Evolutionary conservation across 2,888 invertebrate genomes (phyloP), one percentile per base, ranked within the genome.

Genomic region (Parascotia fuliginaria): DNA sequence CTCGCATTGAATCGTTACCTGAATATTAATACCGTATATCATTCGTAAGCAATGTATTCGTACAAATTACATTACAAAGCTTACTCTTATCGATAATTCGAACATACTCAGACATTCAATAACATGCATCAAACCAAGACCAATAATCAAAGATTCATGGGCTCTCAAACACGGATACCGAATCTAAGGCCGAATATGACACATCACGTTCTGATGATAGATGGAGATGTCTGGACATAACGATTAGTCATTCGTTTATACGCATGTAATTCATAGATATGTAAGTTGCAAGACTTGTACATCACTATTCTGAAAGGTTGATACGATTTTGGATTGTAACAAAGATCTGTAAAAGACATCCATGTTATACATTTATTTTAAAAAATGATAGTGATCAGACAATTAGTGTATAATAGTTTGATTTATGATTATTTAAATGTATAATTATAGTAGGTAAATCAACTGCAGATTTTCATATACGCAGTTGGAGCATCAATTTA

Each of bases 201-300:
- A 82, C 81, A 81, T 77, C 82, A 80, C 79, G 80, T 78, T 79
- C 33, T 38, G 6, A 55, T 84, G 84, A 83, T 83, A 67, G 83
- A 84, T 84, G 76, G 62, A 79, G 76, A 73, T 77, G 68, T 77
- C 77, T 75, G 79, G 77, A 74, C 77, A 63, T 74, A 75, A 67
- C 78, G 79, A 83, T 83, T 83, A 84, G 81, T 84, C 83, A 84
- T 77, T 65, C 59, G 53, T 55, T 59, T 62, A 61, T 58, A 67
- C 66, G 60, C 61, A 66, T 63, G 70, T 69, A 70, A 77, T 75
- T 72, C 75, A 72, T 73, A 71, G 62, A 67, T 69, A 61, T 37
- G 62, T 49, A 54, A 58, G 52, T 54, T 54, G 42, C 27, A 39
- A 46, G 49, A 47, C 42, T 15, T 28, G 29, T 31, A 15, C 27